Conservation (phyloP, 92 coral and sea anemone genomes). For the Epizoanthus stellaris region DNA sequence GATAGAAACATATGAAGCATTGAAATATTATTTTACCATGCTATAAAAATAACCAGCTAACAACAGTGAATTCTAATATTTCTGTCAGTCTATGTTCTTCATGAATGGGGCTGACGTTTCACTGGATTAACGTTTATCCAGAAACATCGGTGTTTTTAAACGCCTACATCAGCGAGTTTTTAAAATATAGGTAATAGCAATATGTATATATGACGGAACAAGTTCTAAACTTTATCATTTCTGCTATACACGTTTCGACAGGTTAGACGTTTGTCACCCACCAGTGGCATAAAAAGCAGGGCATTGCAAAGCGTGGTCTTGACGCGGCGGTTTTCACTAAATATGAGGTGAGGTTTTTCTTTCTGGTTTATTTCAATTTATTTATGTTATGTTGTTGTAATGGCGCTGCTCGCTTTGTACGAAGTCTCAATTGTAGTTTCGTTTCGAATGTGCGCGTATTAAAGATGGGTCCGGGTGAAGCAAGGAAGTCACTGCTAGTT, state of each 20-base stretch:
- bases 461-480: background rate
- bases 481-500: background rate
- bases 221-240: background rate
- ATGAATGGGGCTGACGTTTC: background rate
- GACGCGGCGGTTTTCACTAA: background rate
- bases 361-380: background rate
- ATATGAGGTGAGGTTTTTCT: slow-evolving; percentile 24
- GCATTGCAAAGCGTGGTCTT: no score
- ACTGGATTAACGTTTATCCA: slow-evolving; percentile 26
- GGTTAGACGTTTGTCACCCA: background rate
- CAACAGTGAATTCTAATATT: no score
- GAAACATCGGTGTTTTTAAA: background rate
- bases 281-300: no score
- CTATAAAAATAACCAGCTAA: no score
- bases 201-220: no score
- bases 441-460: background rate
- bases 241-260: slow-evolving; percentile 20
- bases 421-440: background rate
- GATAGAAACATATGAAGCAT: no score
- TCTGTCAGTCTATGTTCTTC: background rate
- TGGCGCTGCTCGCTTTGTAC: background rate
- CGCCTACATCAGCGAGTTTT: no score
- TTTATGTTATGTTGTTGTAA: background rate
- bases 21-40: no score
- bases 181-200: no score